Evolutionary conservation across 2,888 invertebrate species (phyloP).

Genomic region (Netelia inedita): DNA sequence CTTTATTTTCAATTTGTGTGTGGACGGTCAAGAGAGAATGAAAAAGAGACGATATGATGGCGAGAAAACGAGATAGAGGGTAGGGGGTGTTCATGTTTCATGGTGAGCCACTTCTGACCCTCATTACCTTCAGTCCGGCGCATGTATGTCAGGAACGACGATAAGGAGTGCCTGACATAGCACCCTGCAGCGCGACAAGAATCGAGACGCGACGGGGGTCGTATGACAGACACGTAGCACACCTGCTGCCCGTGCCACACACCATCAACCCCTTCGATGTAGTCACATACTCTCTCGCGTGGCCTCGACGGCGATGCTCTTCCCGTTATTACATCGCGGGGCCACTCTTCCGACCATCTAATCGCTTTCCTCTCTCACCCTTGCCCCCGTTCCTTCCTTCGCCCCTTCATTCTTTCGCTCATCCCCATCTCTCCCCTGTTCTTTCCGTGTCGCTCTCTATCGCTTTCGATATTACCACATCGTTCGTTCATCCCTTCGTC

Average conservation of each 20-base stretch:
- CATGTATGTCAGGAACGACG: conserved; percentile 35
- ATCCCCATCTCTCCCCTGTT: conserved; percentile 33
- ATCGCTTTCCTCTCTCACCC: conserved; percentile 58
- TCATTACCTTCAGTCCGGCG: conserved; percentile 5
- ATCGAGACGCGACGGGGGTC: conserved; percentile 39
- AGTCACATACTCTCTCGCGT: conserved; percentile 49
- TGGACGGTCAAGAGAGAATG: conserved; percentile 15
- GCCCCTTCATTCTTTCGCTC: conserved; percentile 22
- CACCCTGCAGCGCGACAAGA: conserved; percentile 10
- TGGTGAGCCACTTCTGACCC: conserved; percentile 5
- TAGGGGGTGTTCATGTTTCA: not conserved
- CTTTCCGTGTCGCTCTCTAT: conserved; percentile 32
- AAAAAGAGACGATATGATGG: too few relatives aligned
- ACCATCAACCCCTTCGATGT: conserved; percentile 45
- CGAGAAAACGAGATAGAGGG: too few relatives aligned
- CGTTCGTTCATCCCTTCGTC: conserved; percentile 42
- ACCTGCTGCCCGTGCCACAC: conserved; percentile 47
- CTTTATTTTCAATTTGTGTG: conserved; percentile 41
- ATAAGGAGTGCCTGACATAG: conserved; percentile 47
- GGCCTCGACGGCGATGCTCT: conserved; percentile 59
- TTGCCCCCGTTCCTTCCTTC: too few relatives aligned
- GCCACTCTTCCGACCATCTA: conserved; percentile 67
- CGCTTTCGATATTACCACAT: conserved; percentile 39
- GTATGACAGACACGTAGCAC: conserved; percentile 51
- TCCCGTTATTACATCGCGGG: conserved; percentile 61